Conservation (phyloP, 2,113 vertebrate species). For the Gnathonemus longibarbis region DNA sequence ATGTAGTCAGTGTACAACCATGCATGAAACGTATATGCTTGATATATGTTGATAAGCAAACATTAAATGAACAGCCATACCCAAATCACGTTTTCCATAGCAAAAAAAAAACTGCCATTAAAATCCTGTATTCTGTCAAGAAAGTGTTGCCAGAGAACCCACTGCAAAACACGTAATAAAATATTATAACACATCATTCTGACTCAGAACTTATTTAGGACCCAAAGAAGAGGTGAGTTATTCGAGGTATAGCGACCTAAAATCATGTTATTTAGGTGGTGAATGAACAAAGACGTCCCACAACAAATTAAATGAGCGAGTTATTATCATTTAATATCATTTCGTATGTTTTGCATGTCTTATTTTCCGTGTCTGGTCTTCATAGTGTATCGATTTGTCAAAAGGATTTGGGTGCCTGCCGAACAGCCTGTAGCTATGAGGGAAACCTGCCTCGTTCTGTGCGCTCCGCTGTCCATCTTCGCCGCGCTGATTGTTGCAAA, state of each 20-base stretch:
- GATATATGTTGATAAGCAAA: not conserved
- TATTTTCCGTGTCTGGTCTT: not conserved
- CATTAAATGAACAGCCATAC: not conserved
- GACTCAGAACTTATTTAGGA: not conserved
- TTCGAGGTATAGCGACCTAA: not conserved
- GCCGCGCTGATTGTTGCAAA: not conserved
- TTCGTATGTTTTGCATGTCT: not conserved
- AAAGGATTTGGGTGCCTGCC: not conserved
- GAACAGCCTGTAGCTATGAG: not conserved
- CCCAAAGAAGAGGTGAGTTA: not conserved
- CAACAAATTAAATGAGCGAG: not conserved
- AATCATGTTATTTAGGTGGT: not conserved
- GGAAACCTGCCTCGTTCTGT: not conserved
- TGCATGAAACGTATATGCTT: not conserved
- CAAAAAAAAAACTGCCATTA: not conserved
- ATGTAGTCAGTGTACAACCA: not conserved
- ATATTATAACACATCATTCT: not conserved
- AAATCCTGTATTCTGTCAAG: not conserved
- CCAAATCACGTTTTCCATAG: not conserved
- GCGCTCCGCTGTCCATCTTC: not conserved
- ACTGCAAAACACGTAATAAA: not conserved
- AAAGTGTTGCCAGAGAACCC: not conserved
- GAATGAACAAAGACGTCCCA: not conserved
- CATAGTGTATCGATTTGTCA: not conserved
- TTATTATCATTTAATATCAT: not conserved